Base-by-base conservation (phyloP, 1,140 invertebrate species). In the Megalonaias nervosa region DNA sequence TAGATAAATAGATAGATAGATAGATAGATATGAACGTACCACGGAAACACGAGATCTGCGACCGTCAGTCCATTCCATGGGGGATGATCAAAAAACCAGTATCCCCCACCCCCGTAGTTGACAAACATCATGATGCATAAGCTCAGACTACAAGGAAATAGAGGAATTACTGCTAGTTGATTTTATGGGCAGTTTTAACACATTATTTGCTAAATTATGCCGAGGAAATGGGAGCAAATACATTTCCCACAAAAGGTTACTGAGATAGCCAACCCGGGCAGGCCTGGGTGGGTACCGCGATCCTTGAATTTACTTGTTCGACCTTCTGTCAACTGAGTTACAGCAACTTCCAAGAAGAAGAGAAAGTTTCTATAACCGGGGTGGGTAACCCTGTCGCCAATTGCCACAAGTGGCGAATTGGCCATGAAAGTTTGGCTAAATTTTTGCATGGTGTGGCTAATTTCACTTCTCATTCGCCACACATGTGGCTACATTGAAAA, bases 41-140 rank as follows among this genome's bases (percentile, higher is more conserved):
- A 98, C 26, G 98, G 98, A 89, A 99, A 98, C 26, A 99, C 95
- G 31, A 98, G 91, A 91, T 99, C 98, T 1, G 97, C 97, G 23
- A 98, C 89, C 21, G 95, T 95, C 2, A 99, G 88, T 0, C 97
- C 98, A 92, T 98, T 96, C 98, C 98, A 99, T 6, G 94, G 93
- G 1, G 95, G 94, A 88, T 99, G 98, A 80, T 96, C 94, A 81
- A 99, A 94, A 91, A 97, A 96, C 92, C 93, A 94, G 89, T 98
- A 99, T n/a, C 94, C 91, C 1, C 97, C 97, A 26, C 94, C 95
- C n/a, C 95, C 96, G 76, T 94, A 94, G 86, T 97, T 97, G 1
- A 96, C 95, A 89, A 97, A 97, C 77, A 97, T 95, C 96, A 95
- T 95, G 57, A 94, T 81, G 0, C 90, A 80, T 48, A 93, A 88